Evolutionary conservation across 2,113 vertebrate species (phyloP).

Genomic region (Pygoscelis antarcticus): DNA sequence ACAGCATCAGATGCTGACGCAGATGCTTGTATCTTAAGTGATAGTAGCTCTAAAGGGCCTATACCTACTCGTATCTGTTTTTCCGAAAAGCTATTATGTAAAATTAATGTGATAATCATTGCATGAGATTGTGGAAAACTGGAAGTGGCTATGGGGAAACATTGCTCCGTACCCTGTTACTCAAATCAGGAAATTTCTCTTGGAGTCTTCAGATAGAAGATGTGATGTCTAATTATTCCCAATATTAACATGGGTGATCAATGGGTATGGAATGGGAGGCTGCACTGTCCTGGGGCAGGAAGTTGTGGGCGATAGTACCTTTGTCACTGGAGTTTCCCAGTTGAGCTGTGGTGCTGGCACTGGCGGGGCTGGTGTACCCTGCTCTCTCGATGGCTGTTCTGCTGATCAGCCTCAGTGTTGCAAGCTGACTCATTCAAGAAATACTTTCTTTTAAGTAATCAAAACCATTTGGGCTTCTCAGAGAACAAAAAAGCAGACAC

Average conservation of each 20-base stretch:
- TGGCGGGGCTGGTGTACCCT: not conserved
- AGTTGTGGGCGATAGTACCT: not conserved
- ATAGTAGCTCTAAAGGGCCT: not conserved
- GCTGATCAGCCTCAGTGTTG: not conserved
- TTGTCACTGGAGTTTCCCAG: not conserved
- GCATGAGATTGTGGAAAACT: not conserved
- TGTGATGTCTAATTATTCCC: not conserved
- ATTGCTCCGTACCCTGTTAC: not conserved
- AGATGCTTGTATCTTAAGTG: not conserved
- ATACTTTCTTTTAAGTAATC: not conserved
- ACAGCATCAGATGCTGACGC: not conserved
- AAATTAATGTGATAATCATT: not conserved
- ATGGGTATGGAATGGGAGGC: not conserved
- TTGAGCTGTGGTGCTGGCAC: not conserved
- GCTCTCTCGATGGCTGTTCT: not conserved
- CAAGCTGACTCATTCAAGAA: not conserved
- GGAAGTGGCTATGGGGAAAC: not conserved
- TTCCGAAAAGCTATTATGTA: not conserved
- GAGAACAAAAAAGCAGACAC: not conserved
- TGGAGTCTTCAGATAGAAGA: not conserved
- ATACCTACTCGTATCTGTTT: not conserved
- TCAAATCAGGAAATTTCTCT: not conserved
- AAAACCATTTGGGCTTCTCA: not conserved
- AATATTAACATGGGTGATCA: not conserved
- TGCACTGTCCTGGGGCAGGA: not conserved